Conservation (phyloP, 2,113 vertebrate genomes). For the Chloebia gouldiae region DNA sequence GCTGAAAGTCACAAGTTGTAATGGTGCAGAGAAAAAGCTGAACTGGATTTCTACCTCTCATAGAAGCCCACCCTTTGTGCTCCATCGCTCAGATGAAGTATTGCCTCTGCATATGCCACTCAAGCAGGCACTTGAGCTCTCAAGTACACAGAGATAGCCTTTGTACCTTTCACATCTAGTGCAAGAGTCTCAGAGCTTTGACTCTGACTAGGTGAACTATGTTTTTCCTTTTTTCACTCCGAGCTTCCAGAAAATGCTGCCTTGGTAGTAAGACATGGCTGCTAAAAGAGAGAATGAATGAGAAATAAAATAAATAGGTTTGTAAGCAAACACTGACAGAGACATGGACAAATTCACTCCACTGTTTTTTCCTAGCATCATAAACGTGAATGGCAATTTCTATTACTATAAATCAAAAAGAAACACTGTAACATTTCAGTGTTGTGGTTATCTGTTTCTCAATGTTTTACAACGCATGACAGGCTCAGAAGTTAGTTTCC, state of each 20-base stretch:
- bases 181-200: not conserved
- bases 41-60: not conserved
- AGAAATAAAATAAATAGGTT: not conserved
- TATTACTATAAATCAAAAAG: not conserved
- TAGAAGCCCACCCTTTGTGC: not conserved
- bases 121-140: not conserved
- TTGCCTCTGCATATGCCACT: not conserved
- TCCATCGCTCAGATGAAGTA: not conserved
- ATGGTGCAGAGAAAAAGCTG: not conserved
- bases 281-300: not conserved
- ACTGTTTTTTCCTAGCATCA: not conserved
- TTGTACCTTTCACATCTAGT: not conserved
- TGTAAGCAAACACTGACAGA: not conserved
- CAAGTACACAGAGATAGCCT: rapidly evolving
- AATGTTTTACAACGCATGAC: not conserved
- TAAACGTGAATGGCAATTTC: rapidly evolving
- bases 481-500: not conserved
- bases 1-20: not conserved
- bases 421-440: not conserved
- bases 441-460: not conserved
- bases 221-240: not conserved
- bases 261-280: not conserved
- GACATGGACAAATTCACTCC: not conserved
- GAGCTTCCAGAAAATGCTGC: rapidly evolving
- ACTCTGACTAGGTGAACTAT: not conserved